Percentiles rank a stretch among this genome's conserved stretches.
Evolutionary conservation across 2,113 vertebrate genomes (phyloP).

Genomic region (Verasper variegatus): DNA sequence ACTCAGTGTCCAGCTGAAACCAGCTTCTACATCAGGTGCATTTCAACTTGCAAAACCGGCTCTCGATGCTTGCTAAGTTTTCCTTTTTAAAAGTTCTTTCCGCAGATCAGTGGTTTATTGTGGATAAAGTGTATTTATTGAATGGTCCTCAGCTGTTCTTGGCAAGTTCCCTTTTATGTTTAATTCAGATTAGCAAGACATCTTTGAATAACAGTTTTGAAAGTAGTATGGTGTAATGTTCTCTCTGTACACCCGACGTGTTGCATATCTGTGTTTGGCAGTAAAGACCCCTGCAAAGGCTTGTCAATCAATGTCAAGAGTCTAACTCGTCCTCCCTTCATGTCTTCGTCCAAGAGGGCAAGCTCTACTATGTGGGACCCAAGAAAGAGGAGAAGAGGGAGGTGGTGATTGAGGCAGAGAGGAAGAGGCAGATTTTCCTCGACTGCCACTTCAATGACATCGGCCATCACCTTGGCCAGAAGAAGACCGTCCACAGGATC

Average conservation of each 20-base stretch:
- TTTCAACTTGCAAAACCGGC: background rate
- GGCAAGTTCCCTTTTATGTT: too few species aligned
- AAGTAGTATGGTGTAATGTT: too few species aligned
- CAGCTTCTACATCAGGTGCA: background rate
- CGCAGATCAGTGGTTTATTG: background rate
- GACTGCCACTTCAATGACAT: constrained; percentile 90
- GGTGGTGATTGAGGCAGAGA: constrained; percentile 88
- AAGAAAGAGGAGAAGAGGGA: constrained; percentile 92
- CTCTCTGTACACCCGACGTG: too few species aligned
- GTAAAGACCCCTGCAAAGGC: too few species aligned
- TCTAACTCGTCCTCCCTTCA: background rate
- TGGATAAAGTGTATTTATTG: too few species aligned
- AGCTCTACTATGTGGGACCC: constrained; percentile 90
- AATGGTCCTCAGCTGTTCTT: too few species aligned
- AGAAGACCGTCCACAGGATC: constrained; percentile 91
- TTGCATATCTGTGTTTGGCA: too few species aligned
- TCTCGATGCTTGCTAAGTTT: background rate
- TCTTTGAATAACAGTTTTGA: too few species aligned
- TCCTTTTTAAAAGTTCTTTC: background rate
- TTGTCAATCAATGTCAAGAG: background rate
- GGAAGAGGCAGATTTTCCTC: constrained; percentile 88
- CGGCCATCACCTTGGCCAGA: constrained; percentile 91
- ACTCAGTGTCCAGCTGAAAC: background rate
- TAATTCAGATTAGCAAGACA: too few species aligned
- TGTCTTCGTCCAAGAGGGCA: constrained; percentile 75